Base-by-base conservation (phyloP, 2,888 invertebrate genomes). In the Antheraea assamensis region DNA sequence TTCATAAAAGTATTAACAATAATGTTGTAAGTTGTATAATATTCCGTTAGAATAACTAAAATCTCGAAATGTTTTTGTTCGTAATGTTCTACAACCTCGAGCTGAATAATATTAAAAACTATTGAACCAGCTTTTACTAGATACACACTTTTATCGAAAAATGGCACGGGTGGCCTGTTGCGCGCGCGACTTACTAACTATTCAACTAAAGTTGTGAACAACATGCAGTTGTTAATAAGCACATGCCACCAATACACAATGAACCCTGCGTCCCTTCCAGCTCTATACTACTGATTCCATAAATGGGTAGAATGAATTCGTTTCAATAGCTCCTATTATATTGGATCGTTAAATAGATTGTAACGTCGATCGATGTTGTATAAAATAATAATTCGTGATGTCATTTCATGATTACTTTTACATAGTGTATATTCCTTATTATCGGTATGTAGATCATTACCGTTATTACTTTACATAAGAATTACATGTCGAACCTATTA, bases 111-210 rank as follows among this genome's bases (percentile, higher is more conserved):
- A 87, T 85, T 85, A 84, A 84, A 80, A 84, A 80, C 78, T 84
- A 81, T 81, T 81, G 77, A 82, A 80, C 82, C 78, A 85, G 83
- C 83, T 86, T 80, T 82, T 75, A 78, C 76, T 77, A 85, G 87
- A 88, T 88, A 90, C 86, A 81, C 79, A 73, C 74, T 71, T 87
- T 86, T 88, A 85, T 87, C 87, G 78, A 78, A 80, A 79, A 82
- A 81, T 83, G 82, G 85, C 89, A 88, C 91, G 91, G 89, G 92
- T 90, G 91, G 90, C 87, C 87, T 77, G 76, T 79, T 88, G 90
- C 89, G 88, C 88, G 82, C 83, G 87, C 88, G 88, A 85, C 71
- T 73, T 78, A 81, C 80, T 82, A 80, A 79, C 75, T 55, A 58
- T 68, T 73, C 74, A 13, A 74, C 58, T 42, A 71, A 73, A 75